Evolutionary conservation across 2,888 invertebrate genomes (phyloP), one percentile per base, ranked within the genome.

Genomic region (Cabera pusaria): DNA sequence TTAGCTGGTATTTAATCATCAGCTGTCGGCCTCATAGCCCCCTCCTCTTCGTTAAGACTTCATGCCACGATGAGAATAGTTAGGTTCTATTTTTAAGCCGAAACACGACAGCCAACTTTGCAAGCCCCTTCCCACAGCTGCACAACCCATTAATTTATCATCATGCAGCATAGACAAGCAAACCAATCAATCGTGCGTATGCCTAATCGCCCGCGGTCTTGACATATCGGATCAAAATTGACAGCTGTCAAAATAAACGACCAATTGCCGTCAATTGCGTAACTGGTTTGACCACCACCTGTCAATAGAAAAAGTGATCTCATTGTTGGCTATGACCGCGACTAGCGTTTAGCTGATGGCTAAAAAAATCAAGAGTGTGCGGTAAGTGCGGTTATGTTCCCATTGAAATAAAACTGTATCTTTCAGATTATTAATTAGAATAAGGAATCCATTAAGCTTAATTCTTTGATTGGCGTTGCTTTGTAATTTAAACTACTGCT

Each of bases 241-340:
- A 71, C 78, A 78, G 65, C 70, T 82, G 82, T 71, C 74, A 72
- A 41, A 41, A 26, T 31, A 12, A 22, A 3, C 56, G 49, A 44
- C 46, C 44, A 41, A 43, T 64, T 51, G 56, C 56, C 48, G 43
- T 45, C 44, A 41, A 43, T 64, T 51, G 56, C 55, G 56, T 56
- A 67, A 73, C 67, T 56, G 61, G 74, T 73, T 63, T 40, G 36
- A 34, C 47, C 14, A 53, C 51, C 73, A 72, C 64, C 68, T 76
- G 72, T 57, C 53, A 37, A 35, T 43, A 54, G 55, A 60, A 63
- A 56, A 51, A 52, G 42, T 22, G 57, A 69, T 65, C 64, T 59
- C 62, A 59, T 62, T 48, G 56, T 55, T 34, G 12, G 6, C 10
- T 48, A 52, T 42, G 1, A 10, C 33, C 16, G 20, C 17, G 24